Percentiles rank a stretch among this genome's conserved stretches.
phyloP scores from a whole-genome alignment of 2,113 vertebrate genomes.

The Oceanodroma tethys region DNA sequence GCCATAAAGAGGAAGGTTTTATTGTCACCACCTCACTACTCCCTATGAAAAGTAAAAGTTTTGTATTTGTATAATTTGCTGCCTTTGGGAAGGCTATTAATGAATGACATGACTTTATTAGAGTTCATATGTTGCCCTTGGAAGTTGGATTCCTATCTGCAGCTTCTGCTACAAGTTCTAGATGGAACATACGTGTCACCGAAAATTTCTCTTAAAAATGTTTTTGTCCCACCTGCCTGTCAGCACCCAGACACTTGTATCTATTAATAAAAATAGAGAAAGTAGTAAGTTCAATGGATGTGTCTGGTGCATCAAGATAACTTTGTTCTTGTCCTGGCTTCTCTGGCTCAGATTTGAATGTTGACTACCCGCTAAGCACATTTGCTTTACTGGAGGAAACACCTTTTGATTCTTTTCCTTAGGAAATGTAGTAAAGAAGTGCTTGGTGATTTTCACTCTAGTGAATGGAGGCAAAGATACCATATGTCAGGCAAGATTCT shows the following conservation, averaged over 20 bases:
- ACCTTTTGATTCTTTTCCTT: neutral
- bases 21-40: neutral
- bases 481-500: neutral
- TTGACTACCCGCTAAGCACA: neutral
- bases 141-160: neutral
- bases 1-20: neutral
- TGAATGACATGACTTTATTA: neutral
- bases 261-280: neutral
- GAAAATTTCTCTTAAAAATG: neutral
- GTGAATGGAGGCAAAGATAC: neutral
- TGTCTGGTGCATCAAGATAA: neutral
- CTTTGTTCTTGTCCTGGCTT: neutral
- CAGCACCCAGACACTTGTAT: neutral
- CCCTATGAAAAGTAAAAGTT: neutral
- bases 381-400: neutral
- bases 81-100: neutral
- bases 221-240: neutral
- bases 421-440: neutral
- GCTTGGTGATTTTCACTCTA: neutral
- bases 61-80: neutral
- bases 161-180: neutral
- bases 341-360: neutral
- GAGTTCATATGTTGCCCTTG: neutral
- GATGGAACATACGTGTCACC: neutral
- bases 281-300: neutral